Conservation (phyloP, 1,140 invertebrate species). For the Tetranychus cinnabarinus region DNA sequence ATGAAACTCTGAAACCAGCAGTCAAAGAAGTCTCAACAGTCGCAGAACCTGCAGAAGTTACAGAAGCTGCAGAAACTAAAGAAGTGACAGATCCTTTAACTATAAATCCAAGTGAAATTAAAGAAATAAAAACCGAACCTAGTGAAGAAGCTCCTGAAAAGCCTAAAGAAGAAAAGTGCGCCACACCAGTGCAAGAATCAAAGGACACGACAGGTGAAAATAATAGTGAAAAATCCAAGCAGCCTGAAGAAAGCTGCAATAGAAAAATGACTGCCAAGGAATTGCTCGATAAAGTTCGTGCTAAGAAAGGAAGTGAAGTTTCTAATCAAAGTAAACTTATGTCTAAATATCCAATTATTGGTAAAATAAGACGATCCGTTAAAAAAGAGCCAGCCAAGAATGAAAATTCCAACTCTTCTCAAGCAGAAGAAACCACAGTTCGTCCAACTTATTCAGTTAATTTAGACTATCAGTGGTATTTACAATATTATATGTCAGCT, state of each 20-base stretch:
- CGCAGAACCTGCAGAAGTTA: too few relatives aligned
- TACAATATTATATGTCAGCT: conserved; percentile 4
- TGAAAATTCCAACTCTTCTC: neutral
- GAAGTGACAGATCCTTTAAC: too few relatives aligned
- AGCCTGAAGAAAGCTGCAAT: neutral
- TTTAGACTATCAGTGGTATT: conserved; percentile 7
- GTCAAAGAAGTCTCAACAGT: too few relatives aligned
- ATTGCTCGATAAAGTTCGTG: neutral
- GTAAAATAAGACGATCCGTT: neutral
- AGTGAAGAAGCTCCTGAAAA: neutral
- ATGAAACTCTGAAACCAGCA: too few relatives aligned
- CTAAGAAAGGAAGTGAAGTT: neutral
- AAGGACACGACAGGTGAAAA: too few relatives aligned
- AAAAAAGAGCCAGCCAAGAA: neutral
- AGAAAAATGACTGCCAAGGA: neutral
- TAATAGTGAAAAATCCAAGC: too few relatives aligned
- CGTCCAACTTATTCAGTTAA: neutral
- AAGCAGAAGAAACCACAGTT: neutral
- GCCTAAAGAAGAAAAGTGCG: neutral
- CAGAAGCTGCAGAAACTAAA: too few relatives aligned
- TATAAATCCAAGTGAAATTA: too few relatives aligned
- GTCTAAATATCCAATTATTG: neutral
- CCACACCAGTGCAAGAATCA: neutral
- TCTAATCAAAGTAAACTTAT: neutral
- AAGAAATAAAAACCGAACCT: neutral